Conservation (phyloP, 2,888 invertebrate genomes). For the Xylota segnis region DNA sequence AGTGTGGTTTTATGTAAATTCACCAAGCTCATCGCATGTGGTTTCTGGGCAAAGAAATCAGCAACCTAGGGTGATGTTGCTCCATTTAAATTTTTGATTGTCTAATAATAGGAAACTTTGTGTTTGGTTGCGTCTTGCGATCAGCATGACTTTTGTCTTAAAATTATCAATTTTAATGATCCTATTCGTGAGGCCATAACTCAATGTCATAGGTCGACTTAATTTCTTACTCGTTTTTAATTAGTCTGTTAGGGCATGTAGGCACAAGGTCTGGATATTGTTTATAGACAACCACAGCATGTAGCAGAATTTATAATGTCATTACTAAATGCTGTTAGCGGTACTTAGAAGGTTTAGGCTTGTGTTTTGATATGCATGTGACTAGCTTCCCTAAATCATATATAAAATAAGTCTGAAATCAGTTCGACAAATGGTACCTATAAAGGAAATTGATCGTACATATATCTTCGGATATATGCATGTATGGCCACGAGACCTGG, state of each 20-base stretch:
- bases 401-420: too few species aligned
- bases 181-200: slow-evolving; percentile 4
- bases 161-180: slow-evolving; percentile 33
- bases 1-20: slow-evolving; percentile 60
- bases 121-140: slow-evolving; percentile 18
- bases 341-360: too few species aligned
- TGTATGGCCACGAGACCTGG: too few species aligned
- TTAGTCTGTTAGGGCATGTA: background rate
- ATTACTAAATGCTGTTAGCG: background rate
- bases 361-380: too few species aligned
- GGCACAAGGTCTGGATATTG: background rate
- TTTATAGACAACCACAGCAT: background rate
- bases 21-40: slow-evolving; percentile 13
- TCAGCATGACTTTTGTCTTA: slow-evolving; percentile 14
- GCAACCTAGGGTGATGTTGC: slow-evolving; percentile 21
- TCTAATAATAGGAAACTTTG: background rate
- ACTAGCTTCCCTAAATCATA: too few species aligned
- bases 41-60: slow-evolving; percentile 17
- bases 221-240: slow-evolving; percentile 17
- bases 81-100: slow-evolving; percentile 58
- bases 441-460: too few species aligned
- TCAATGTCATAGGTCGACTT: slow-evolving; percentile 20
- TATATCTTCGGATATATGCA: too few species aligned
- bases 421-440: too few species aligned
- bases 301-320: background rate